Evolutionary conservation across 2,113 vertebrate genomes (phyloP), one percentile per base, ranked within the genome.

Genomic region (Cololabis saira): DNA sequence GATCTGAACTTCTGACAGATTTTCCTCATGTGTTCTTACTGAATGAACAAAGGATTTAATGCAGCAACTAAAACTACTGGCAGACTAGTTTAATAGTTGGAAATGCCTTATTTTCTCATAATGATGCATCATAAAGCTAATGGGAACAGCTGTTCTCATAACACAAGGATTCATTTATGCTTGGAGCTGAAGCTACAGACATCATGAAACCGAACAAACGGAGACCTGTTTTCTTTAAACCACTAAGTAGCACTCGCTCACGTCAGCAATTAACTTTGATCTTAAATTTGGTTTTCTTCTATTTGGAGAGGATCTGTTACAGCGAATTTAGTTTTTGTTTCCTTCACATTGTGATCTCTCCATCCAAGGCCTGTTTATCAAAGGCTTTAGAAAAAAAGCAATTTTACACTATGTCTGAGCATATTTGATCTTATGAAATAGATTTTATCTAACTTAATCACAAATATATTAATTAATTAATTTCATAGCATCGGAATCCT

Each of bases 131-230:
- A 42, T 47, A 37, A 4, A 45, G 27, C 49, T 65, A 56, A 71
- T 64, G 40, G 69, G 44, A 81, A 22, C 54, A 57, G 41, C 37
- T 24, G 56, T 33, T 10, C 13, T 71, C 56, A 74, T 58, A 47
- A 67, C 51, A 49, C 12, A 18, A 59, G 22, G 45, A 44, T 71
- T 49, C 51, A 40, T 41, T 59, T 64, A 16, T 54, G 55, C 59
- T 50, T 72, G 19, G 62, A 67, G 61, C 44, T 48, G 40, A 37
- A 37, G 33, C 33, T 11, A 4, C 55, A 60, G 61, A 19, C 56
- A 52, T 85, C 76, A 78, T 67, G 71, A 67, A 67, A 85, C 58
- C 44, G 24, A 22, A 59, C 1, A 18, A 73, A 80, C 52, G 56
- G 2, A 37, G 33, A 37, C 6, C 33, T 37, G 33, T 37, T 54